phyloP scores from a whole-genome alignment of 2,797 vertebrate genomes.

The Mallotus villosus region DNA sequence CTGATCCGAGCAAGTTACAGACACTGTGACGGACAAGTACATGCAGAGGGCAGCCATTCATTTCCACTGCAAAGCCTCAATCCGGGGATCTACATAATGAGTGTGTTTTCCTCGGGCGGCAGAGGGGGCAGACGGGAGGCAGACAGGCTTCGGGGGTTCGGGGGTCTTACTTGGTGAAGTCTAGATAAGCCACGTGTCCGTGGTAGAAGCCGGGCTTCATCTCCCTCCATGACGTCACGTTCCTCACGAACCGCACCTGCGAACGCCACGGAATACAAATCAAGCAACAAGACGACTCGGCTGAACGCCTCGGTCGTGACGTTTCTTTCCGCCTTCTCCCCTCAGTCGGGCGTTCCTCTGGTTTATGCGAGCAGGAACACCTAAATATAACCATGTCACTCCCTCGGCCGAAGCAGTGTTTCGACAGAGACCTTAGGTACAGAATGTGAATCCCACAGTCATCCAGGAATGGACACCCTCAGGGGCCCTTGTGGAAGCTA shows the following conservation, averaged over 20 bases:
- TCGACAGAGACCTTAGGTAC: not conserved
- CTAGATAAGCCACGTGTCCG: conserved; percentile 92
- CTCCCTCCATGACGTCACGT: conserved; percentile 92
- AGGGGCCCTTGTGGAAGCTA: not conserved
- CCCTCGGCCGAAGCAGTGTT: not conserved
- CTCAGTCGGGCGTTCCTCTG: not conserved
- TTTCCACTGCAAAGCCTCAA: not conserved
- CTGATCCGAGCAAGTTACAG: not conserved
- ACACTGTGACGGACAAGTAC: not conserved
- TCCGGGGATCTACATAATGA: not conserved
- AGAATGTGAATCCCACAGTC: too few species aligned
- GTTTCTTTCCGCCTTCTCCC: not conserved
- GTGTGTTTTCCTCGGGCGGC: too few species aligned
- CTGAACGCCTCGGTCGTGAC: not conserved
- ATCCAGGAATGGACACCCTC: too few species aligned
- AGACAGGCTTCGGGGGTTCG: conserved; percentile 35
- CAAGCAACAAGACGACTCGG: not conserved
- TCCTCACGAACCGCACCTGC: conserved; percentile 95
- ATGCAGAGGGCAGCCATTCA: not conserved
- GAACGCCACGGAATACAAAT: conserved; percentile 14
- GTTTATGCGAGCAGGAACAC: not conserved
- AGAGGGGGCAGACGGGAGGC: too few species aligned
- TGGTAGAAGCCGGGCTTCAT: conserved; percentile 98
- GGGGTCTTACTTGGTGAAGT: conserved; percentile 89
- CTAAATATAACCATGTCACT: not conserved